phyloP scores from a whole-genome alignment of 2,888 invertebrate genomes.

The Electrophaes corylata region DNA sequence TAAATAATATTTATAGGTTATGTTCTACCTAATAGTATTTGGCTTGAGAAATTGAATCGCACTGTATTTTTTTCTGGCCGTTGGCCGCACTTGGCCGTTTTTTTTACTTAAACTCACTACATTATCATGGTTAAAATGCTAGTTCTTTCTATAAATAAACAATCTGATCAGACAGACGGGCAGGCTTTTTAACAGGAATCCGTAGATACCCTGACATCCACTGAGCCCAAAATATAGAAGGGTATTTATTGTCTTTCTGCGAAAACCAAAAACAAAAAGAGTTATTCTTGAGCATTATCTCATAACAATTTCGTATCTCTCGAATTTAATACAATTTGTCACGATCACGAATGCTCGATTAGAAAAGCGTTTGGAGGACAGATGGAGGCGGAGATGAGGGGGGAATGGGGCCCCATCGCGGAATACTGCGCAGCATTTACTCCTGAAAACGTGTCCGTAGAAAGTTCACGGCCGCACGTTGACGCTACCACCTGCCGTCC shows the following conservation, averaged over 20 bases:
- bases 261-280: neutral
- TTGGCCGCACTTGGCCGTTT: no score
- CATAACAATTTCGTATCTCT: constrained; percentile 10
- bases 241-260: neutral
- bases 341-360: constrained; percentile 39
- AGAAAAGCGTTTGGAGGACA: constrained; percentile 46
- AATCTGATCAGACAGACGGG: no score
- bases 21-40: neutral
- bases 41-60: no score
- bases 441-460: constrained; percentile 84
- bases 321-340: constrained; percentile 28
- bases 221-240: no score
- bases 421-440: constrained; percentile 79
- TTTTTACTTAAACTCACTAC: no score
- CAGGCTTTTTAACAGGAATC: no score
- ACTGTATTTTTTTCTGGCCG: neutral
- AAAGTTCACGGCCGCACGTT: constrained; percentile 85
- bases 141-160: no score
- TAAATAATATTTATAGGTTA: neutral
- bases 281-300: neutral
- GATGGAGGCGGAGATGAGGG: constrained; percentile 52
- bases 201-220: no score
- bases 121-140: no score
- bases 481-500: constrained; percentile 73
- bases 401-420: constrained; percentile 64